Evolutionary conservation across 2,888 invertebrate species (phyloP).

Genomic region (Drosophila limbata): DNA sequence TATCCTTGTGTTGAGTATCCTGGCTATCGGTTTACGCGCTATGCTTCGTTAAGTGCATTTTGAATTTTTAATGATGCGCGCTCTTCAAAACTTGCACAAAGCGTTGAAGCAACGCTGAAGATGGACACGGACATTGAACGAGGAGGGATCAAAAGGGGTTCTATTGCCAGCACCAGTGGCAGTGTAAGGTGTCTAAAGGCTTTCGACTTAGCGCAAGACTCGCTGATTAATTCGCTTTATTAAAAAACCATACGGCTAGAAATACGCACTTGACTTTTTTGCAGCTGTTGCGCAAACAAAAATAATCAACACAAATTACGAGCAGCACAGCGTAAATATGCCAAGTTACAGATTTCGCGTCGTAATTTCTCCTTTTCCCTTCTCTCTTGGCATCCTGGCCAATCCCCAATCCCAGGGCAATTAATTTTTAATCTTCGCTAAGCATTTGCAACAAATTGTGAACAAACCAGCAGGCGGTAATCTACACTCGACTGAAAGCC

Average conservation of each 20-base stretch:
- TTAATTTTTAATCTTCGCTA: conserved; percentile 76
- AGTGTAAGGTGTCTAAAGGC: conserved; percentile 36
- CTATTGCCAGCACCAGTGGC: background rate
- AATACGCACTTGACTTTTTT: conserved; percentile 49
- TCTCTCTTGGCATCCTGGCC: background rate
- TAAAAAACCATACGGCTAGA: conserved; percentile 70
- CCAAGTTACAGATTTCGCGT: conserved; percentile 28
- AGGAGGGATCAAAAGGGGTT: conserved; percentile 6
- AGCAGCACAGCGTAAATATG: conserved; percentile 55
- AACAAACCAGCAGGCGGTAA: conserved; percentile 39
- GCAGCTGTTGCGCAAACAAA: conserved; percentile 55
- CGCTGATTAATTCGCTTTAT: conserved; percentile 74
- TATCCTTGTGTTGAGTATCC: conserved; percentile 33
- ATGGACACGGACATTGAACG: conserved; percentile 11
- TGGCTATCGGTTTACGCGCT: conserved; percentile 78
- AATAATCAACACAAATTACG: conserved; percentile 76
- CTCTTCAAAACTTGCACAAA: conserved; percentile 54
- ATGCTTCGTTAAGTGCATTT: conserved; percentile 79
- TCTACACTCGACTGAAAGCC: background rate
- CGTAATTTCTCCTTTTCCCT: background rate
- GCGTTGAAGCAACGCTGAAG: conserved; percentile 27
- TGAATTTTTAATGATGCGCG: conserved; percentile 72
- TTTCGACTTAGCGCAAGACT: conserved; percentile 19
- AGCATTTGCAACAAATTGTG: conserved; percentile 69
- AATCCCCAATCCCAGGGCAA: conserved; percentile 42